phyloP scores from a whole-genome alignment of 2,113 vertebrate species.

The Alaudala cheleensis region DNA sequence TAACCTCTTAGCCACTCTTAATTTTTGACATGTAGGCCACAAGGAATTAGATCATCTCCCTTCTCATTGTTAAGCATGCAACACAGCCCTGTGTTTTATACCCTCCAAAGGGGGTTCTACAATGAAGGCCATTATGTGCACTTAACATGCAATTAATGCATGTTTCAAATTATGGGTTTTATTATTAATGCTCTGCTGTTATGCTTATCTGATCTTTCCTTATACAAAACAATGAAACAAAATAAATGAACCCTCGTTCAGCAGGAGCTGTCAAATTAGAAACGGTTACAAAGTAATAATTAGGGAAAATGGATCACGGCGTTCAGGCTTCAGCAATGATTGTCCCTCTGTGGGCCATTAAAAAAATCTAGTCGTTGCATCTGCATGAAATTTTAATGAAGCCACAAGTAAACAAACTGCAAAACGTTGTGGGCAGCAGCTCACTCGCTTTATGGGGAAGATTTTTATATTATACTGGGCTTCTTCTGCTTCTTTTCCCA shows the following conservation, averaged over 20 bases:
- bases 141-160: constrained; percentile 14
- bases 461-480: background rate
- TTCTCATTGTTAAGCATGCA: background rate
- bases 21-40: background rate
- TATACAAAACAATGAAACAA: constrained; percentile 62
- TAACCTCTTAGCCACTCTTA: background rate
- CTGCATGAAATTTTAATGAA: constrained; percentile 77
- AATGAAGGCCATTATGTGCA: background rate
- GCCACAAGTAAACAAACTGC: constrained; percentile 68
- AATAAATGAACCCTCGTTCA: constrained; percentile 70
- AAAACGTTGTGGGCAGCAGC: constrained; percentile 41
- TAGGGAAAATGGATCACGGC: constrained; percentile 73
- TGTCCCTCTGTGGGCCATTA: constrained; percentile 74
- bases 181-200: constrained; percentile 17
- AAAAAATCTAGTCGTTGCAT: constrained; percentile 66
- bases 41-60: background rate
- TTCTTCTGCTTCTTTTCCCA: background rate
- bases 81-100: background rate
- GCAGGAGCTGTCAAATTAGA: constrained; percentile 77
- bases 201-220: constrained; percentile 44
- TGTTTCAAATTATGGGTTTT: constrained; percentile 14
- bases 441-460: constrained; percentile 2
- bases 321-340: constrained; percentile 65
- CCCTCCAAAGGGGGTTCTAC: background rate
- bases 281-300: constrained; percentile 71